Conservation (phyloP, 2,113 vertebrate species). For the Sturnira hondurensis region DNA sequence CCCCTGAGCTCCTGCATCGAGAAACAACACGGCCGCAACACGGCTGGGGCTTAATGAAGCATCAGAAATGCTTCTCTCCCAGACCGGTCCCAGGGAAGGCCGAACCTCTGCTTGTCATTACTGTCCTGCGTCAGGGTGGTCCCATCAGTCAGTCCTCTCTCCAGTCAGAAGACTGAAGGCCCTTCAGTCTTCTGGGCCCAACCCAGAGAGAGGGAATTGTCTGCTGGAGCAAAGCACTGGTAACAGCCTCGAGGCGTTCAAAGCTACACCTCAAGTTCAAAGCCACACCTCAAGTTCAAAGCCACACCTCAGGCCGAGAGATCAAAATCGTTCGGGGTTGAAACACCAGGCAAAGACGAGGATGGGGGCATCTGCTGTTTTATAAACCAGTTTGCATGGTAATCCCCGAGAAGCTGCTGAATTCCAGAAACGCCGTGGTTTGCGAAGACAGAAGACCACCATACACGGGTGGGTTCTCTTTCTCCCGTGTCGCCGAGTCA, state of each 20-base stretch:
- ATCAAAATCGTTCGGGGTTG: neutral
- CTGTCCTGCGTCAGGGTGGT: fast-evolving
- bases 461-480: neutral
- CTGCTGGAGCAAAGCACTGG: neutral
- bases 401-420: neutral
- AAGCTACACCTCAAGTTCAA: neutral
- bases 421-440: neutral
- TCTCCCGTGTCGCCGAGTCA: neutral
- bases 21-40: neutral
- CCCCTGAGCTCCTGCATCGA: neutral
- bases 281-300: too few relatives aligned
- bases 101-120: fast-evolving
- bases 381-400: neutral
- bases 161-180: too few relatives aligned
- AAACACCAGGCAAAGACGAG: neutral
- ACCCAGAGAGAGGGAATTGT: neutral
- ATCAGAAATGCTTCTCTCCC: neutral
- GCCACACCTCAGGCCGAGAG: neutral
- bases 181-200: neutral
- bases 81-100: neutral
- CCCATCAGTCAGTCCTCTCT: fast-evolving
- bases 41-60: fast-evolving
- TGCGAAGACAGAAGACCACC: neutral
- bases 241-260: neutral
- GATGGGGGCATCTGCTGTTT: neutral